A percentile compares a stretch with the other conserved stretches of the same genome.
Conservation (phyloP, 2,113 vertebrate species). For the Spea multiplicata region DNA sequence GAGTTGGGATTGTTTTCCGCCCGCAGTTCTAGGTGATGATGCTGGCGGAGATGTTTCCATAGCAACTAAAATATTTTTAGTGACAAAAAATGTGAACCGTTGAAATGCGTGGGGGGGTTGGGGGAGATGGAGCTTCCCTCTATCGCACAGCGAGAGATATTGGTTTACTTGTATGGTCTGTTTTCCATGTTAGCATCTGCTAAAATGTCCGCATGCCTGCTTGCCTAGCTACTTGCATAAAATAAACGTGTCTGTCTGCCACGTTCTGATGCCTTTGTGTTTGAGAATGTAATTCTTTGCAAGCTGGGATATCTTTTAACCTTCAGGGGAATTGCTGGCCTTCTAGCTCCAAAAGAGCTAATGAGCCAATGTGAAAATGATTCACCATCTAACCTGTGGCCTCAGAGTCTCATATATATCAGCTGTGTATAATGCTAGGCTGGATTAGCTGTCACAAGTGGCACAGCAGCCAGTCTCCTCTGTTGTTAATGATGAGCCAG, state of each 20-base stretch:
- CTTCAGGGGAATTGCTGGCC: not conserved
- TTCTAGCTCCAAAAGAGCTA: slow-evolving; percentile 6
- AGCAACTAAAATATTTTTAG: slow-evolving; percentile 46
- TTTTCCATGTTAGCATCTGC: not conserved
- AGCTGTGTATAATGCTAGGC: slow-evolving; percentile 5
- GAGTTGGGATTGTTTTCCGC: slow-evolving; percentile 20
- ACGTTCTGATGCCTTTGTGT: not conserved
- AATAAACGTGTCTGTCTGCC: slow-evolving; percentile 3
- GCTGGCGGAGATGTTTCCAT: slow-evolving; percentile 40
- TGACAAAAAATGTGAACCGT: slow-evolving; percentile 33
- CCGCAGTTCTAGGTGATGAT: slow-evolving; percentile 39
- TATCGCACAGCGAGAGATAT: slow-evolving; percentile 15
- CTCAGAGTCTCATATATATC: not conserved
- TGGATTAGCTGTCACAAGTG: slow-evolving; percentile 1
- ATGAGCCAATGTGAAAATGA: not conserved
- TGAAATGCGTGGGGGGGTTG: slow-evolving; percentile 32
- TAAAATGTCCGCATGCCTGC: not conserved
- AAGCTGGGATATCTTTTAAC: not conserved
- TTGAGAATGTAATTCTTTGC: not conserved
- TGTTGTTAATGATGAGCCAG: no score
- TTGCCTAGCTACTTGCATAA: not conserved
- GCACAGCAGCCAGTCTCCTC: not conserved
- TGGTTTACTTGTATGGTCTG: slow-evolving; percentile 4
- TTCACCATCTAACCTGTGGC: not conserved
- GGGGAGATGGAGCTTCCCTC: slow-evolving; percentile 31